A percentile compares a stretch with the other conserved stretches of the same genome.
These are phyloP conservation scores for Taeniopygia guttata DNA, from an alignment of 2,797 vertebrate species.

Conservation along the genomic window DNA sequence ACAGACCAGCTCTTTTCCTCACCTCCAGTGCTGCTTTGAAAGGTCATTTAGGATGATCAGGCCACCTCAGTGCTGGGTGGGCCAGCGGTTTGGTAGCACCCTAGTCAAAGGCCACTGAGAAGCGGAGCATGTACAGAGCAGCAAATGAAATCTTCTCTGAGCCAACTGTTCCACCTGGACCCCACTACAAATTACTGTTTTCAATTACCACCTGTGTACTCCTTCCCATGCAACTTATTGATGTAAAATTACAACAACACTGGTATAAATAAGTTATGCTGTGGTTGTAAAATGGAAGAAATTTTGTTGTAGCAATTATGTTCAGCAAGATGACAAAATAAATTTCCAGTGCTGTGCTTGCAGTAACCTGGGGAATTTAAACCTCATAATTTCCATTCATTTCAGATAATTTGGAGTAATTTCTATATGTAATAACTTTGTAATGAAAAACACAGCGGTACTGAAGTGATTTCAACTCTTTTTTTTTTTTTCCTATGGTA, in stretches of 20 bases:
- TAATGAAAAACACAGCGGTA: slow-evolving; percentile 85
- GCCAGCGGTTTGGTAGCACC: not conserved
- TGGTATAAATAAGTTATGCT: slow-evolving; percentile 85
- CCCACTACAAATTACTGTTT: slow-evolving; percentile 80
- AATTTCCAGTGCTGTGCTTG: slow-evolving; percentile 82
- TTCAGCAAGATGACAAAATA: slow-evolving; percentile 86
- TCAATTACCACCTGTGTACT: slow-evolving; percentile 84
- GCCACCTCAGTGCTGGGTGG: not conserved
- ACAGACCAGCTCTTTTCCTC: not conserved
- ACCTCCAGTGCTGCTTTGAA: not conserved
- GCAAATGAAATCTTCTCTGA: slow-evolving; percentile 62
- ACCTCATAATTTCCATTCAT: slow-evolving; percentile 88
- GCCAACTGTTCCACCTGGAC: slow-evolving; percentile 79
- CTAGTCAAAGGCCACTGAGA: slow-evolving; percentile 1
- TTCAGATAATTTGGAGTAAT: slow-evolving; percentile 87
- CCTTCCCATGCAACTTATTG: slow-evolving; percentile 83
- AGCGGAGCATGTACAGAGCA: not conserved
- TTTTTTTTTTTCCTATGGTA: slow-evolving; percentile 79
- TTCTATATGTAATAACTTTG: slow-evolving; percentile 84
- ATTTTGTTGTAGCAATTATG: slow-evolving; percentile 87
- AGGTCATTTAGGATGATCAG: not conserved
- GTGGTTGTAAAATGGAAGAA: slow-evolving; percentile 82
- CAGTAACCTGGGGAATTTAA: slow-evolving; percentile 86
- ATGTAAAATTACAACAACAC: slow-evolving; percentile 83
- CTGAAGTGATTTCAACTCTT: slow-evolving; percentile 80